phyloP scores from a whole-genome alignment of 2,113 vertebrate genomes.

The Osmerus eperlanus region DNA sequence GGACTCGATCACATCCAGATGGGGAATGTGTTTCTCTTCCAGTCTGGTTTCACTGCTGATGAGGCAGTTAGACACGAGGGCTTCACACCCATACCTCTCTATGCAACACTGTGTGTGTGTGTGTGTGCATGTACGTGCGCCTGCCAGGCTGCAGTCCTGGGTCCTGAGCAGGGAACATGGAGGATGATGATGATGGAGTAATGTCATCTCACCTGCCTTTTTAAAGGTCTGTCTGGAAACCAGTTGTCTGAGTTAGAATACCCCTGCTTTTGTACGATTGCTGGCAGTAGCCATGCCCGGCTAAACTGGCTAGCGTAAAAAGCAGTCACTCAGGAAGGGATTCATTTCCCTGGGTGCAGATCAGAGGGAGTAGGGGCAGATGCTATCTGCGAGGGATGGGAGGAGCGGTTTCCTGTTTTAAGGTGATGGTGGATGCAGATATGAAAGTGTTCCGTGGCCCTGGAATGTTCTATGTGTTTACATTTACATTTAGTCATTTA shows the following conservation, averaged over 20 bases:
- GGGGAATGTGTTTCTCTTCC: constrained; percentile 57
- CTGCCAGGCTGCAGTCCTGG: neutral
- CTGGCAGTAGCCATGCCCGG: too few species aligned
- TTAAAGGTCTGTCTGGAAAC: constrained; percentile 18
- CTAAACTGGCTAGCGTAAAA: constrained; percentile 4
- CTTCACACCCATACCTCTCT: neutral
- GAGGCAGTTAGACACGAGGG: neutral
- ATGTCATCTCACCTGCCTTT: constrained; percentile 29
- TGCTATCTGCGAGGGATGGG: constrained; percentile 44
- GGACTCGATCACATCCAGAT: constrained; percentile 57
- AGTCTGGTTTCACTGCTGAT: constrained; percentile 9
- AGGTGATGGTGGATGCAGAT: constrained; percentile 54
- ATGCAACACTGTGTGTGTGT: too few species aligned
- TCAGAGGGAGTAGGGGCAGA: constrained; percentile 18
- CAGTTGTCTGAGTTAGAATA: neutral
- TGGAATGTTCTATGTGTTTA: constrained; percentile 43
- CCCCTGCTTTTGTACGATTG: neutral
- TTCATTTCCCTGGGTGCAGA: neutral
- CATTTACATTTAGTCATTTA: too few species aligned
- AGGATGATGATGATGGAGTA: constrained; percentile 14
- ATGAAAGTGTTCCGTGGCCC: constrained; percentile 39
- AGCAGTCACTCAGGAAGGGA: neutral
- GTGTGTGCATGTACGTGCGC: too few species aligned
- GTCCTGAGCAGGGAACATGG: neutral
- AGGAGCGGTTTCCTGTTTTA: constrained; percentile 64